These are phyloP conservation scores for Linyphia triangularis DNA, from an alignment of 2,888 invertebrate species.

Conservation along the genomic window DNA sequence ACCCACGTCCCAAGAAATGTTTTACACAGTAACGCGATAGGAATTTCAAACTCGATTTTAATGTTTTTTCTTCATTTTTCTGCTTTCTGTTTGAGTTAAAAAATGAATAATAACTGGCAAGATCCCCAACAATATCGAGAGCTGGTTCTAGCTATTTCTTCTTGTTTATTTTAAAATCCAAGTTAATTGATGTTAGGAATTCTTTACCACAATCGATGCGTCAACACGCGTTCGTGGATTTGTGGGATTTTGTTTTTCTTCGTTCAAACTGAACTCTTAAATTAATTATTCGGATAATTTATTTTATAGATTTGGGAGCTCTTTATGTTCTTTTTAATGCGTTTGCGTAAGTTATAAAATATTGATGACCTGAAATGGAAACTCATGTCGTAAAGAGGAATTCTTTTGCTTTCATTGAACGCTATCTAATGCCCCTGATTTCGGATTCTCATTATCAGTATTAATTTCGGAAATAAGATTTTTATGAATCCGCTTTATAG, in stretches of 20 bases:
- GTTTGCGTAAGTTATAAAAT: constrained; percentile 62
- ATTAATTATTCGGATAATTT: constrained; percentile 72
- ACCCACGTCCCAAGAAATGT: constrained; percentile 48
- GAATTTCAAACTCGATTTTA: constrained; percentile 59
- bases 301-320: constrained; percentile 63
- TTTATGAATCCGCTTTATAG: constrained; percentile 20
- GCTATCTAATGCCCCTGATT: constrained; percentile 15
- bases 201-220: constrained; percentile 38
- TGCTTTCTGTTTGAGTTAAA: constrained; percentile 27
- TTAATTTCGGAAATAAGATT: constrained; percentile 30
- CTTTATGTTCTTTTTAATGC: constrained; percentile 65
- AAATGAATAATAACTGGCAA: constrained; percentile 23
- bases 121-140: constrained; percentile 25
- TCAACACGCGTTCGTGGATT: constrained; percentile 19
- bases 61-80: constrained; percentile 45
- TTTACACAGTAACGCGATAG: constrained; percentile 62
- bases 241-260: constrained; percentile 36
- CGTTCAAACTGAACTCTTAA: constrained; percentile 24
- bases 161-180: constrained; percentile 38
- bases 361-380: constrained; percentile 40
- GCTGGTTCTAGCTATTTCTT: constrained; percentile 24
- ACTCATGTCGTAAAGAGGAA: constrained; percentile 32
- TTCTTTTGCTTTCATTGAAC: background rate
- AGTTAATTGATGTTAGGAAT: constrained; percentile 52
- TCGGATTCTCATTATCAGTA: constrained; percentile 24